Evolutionary conservation across 2,797 vertebrate species (phyloP).

Genomic region (Phoeniculus purpureus): DNA sequence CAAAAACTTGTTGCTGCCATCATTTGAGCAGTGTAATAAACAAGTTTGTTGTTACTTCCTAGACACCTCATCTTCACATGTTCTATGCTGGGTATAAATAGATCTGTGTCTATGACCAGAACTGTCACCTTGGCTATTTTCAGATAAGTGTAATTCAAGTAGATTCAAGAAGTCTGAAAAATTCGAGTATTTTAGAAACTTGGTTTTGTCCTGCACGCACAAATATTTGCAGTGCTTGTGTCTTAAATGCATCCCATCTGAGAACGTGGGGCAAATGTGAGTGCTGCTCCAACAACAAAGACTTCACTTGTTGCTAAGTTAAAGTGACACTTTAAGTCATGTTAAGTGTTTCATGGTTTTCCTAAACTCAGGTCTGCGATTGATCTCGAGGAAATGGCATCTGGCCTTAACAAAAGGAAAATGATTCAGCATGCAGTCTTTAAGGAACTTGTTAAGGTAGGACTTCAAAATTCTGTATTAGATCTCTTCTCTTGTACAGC

Average conservation of each 20-base stretch:
- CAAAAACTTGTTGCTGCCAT: not conserved
- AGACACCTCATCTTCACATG: not conserved
- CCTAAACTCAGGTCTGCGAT: conserved; percentile 87
- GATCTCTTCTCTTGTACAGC: not conserved
- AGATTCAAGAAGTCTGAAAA: not conserved
- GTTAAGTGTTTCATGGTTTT: not conserved
- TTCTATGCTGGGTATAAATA: not conserved
- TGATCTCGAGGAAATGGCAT: conserved; percentile 99
- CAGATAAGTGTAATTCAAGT: not conserved
- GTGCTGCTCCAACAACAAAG: not conserved
- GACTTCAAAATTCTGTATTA: not conserved
- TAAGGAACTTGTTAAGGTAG: conserved; percentile 98
- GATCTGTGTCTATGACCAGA: not conserved
- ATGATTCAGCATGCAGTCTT: conserved; percentile 99
- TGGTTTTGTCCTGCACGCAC: not conserved
- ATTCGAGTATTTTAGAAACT: not conserved
- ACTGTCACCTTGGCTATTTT: conserved; percentile 3
- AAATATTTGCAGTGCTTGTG: not conserved
- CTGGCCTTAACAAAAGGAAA: conserved; percentile 97
- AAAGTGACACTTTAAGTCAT: not conserved
- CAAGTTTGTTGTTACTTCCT: not conserved
- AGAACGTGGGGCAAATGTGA: not conserved
- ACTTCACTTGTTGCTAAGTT: not conserved
- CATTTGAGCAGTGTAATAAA: not conserved
- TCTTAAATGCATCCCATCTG: not conserved